Conservation (phyloP, 2,797 vertebrate genomes). For the Tiaroga cobitis region DNA sequence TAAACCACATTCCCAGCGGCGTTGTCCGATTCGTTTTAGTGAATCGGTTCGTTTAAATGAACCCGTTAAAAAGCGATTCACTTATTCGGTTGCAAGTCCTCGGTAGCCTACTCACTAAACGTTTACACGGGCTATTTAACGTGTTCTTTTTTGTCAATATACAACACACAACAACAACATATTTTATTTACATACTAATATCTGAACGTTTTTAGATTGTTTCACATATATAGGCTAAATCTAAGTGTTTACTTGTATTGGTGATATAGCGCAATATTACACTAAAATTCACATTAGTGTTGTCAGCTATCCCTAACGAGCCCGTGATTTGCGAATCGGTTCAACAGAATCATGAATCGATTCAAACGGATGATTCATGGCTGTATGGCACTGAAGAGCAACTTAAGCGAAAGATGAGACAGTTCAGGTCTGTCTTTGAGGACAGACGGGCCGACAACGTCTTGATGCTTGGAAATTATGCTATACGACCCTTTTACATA, state of each 20-base stretch:
- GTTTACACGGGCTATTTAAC: not conserved
- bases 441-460: not conserved
- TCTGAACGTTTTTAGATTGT: not conserved
- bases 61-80: not conserved
- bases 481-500: not conserved
- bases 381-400: not conserved
- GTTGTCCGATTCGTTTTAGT: not conserved
- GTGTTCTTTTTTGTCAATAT: not conserved
- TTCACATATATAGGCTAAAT: not conserved
- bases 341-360: not conserved
- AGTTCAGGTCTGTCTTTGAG: not conserved
- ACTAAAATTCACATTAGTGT: not conserved
- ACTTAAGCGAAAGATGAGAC: not conserved
- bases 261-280: not conserved
- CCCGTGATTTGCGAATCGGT: not conserved
- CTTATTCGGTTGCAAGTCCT: not conserved
- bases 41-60: conserved; percentile 11
- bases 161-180: too few species aligned
- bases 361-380: not conserved
- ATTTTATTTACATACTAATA: not conserved
- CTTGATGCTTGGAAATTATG: not conserved
- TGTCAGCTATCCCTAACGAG: not conserved
- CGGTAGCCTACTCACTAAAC: too few species aligned
- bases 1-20: not conserved
- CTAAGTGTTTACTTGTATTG: not conserved